Conservation (phyloP, 2,797 vertebrate species). For the Falco cherrug region DNA sequence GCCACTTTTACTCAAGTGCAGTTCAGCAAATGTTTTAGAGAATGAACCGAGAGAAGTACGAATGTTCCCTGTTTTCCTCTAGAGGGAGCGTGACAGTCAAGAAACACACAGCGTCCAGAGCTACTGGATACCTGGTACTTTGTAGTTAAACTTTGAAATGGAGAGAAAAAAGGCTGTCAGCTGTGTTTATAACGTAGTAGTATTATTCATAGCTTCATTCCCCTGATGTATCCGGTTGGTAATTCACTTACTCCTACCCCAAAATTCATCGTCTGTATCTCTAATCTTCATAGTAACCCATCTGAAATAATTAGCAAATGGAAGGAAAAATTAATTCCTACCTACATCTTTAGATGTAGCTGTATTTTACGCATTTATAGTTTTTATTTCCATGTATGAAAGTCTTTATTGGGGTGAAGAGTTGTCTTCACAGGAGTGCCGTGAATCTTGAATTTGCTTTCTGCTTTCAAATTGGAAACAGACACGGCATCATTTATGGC, state of each 20-base stretch:
- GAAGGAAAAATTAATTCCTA: background rate
- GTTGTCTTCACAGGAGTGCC: background rate
- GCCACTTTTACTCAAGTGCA: background rate
- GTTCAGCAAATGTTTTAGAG: background rate
- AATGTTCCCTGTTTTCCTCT: conserved; percentile 20
- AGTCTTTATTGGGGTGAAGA: background rate
- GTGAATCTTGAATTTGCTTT: background rate
- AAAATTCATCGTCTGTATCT: background rate
- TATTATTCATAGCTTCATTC: background rate
- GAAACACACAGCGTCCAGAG: background rate
- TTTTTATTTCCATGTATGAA: background rate
- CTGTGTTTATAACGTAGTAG: background rate
- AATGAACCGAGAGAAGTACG: background rate
- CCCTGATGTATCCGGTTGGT: background rate
- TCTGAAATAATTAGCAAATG: background rate
- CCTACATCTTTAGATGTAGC: background rate
- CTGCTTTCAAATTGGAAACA: background rate
- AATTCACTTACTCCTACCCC: background rate
- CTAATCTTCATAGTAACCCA: background rate
- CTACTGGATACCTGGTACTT: background rate
- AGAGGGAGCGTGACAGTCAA: conserved; percentile 43
- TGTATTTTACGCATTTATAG: background rate
- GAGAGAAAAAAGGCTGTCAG: background rate
- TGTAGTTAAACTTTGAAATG: background rate
- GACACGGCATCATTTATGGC: background rate